A percentile compares a stretch with the other conserved stretches of the same genome.
These are phyloP conservation scores for Nephrotoma guestfalica DNA, from an alignment of 2,888 invertebrate species.

Conservation along the genomic window DNA sequence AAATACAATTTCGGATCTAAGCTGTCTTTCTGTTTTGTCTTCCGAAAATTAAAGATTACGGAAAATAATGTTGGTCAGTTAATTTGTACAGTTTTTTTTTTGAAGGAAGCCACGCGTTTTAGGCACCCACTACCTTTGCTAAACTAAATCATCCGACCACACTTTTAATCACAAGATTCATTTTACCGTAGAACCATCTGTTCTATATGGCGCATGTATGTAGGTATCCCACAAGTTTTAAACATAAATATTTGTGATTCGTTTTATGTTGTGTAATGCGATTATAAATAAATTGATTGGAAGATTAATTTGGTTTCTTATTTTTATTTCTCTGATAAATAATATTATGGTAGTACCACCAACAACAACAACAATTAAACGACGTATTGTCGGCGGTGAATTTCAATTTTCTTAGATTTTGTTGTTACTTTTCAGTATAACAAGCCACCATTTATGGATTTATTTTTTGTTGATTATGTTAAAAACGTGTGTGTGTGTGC, in stretches of 20 bases:
- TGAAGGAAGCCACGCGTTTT: no score
- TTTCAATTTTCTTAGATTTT: background rate
- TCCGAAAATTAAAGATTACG: no score
- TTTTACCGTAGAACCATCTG: background rate
- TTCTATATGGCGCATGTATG: background rate
- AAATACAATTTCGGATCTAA: no score
- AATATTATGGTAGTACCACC: background rate
- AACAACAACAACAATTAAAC: background rate
- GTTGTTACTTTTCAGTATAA: background rate
- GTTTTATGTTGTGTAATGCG: background rate
- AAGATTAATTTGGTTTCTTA: background rate
- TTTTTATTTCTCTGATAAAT: background rate
- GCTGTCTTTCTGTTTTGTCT: no score
- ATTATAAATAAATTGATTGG: background rate
- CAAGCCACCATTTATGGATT: background rate
- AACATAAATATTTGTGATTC: background rate
- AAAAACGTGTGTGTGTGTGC: background rate
- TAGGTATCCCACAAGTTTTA: background rate
- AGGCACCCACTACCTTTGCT: no score
- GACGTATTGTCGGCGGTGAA: background rate
- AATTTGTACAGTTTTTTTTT: no score
- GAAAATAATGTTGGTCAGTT: no score
- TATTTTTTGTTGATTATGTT: background rate
- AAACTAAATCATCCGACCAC: no score
- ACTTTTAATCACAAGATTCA: no score